These are phyloP conservation scores for Emys orbicularis DNA, from an alignment of 2,797 vertebrate species.

Conservation along the genomic window DNA sequence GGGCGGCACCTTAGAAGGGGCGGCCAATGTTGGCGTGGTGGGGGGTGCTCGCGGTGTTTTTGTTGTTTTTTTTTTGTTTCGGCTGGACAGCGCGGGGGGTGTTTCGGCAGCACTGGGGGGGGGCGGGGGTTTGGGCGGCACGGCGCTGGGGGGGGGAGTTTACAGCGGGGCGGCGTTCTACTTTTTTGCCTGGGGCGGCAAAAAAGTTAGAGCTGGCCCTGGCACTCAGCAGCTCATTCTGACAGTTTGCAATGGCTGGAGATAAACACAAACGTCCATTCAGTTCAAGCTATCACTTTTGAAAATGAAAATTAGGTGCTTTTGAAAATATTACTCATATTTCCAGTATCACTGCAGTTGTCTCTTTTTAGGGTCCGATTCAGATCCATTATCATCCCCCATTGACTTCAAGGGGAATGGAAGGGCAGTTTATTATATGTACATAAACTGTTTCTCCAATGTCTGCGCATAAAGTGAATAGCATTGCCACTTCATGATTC, in stretches of 20 bases:
- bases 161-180: no score
- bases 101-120: no score
- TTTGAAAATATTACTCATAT: background rate
- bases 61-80: no score
- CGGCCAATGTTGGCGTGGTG: no score
- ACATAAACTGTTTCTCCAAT: background rate
- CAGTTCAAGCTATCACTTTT: background rate
- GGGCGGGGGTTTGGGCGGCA: no score
- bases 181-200: no score
- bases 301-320: background rate
- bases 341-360: background rate
- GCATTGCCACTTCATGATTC: background rate
- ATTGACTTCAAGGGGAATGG: background rate
- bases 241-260: background rate
- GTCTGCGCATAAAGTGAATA: background rate
- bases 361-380: background rate
- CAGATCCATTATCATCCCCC: background rate
- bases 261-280: background rate
- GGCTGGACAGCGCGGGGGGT: no score
- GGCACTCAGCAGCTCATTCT: background rate
- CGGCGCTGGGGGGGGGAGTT: no score
- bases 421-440: background rate
- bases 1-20: no score
- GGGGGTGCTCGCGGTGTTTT: no score
- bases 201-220: no score